Conservation (phyloP, 1,140 invertebrate species). For the Globodera ellingtonae region DNA sequence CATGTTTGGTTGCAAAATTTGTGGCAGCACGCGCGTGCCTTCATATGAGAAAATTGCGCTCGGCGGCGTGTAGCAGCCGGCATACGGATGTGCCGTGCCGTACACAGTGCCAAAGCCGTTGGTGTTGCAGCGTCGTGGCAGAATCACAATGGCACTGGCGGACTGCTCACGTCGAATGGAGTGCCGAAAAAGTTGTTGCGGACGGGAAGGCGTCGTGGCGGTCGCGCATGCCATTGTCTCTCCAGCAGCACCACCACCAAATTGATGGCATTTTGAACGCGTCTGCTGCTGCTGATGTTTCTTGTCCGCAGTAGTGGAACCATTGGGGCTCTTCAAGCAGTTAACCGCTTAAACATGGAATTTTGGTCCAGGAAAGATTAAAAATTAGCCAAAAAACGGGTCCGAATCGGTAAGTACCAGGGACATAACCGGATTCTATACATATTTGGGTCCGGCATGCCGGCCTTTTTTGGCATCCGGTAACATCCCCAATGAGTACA, state of each 20-base stretch:
- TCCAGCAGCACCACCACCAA: no score
- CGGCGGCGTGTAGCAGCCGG: slow-evolving; percentile 16
- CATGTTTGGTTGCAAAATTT: neutral
- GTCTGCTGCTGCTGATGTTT: neutral
- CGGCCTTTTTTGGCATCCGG: no score
- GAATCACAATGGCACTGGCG: slow-evolving; percentile 30
- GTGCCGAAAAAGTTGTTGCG: neutral
- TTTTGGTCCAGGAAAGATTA: no score
- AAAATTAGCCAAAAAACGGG: no score
- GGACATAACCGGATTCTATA: no score
- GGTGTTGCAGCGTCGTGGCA: neutral
- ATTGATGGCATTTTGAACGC: neutral
- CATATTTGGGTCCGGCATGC: no score
- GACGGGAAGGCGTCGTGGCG: slow-evolving; percentile 9
- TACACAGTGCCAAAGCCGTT: slow-evolving; percentile 4
- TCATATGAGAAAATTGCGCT: neutral
- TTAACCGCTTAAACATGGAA: no score
- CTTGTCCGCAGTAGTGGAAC: neutral
- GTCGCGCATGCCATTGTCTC: neutral
- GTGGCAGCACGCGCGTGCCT: neutral
- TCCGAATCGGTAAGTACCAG: no score
- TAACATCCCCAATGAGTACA: no score
- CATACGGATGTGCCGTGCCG: neutral
- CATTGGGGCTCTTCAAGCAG: neutral
- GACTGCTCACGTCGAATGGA: slow-evolving; percentile 30